Evolutionary conservation across 2,888 invertebrate genomes (phyloP), one percentile per base, ranked within the genome.

Genomic region (Macaria liturata): DNA sequence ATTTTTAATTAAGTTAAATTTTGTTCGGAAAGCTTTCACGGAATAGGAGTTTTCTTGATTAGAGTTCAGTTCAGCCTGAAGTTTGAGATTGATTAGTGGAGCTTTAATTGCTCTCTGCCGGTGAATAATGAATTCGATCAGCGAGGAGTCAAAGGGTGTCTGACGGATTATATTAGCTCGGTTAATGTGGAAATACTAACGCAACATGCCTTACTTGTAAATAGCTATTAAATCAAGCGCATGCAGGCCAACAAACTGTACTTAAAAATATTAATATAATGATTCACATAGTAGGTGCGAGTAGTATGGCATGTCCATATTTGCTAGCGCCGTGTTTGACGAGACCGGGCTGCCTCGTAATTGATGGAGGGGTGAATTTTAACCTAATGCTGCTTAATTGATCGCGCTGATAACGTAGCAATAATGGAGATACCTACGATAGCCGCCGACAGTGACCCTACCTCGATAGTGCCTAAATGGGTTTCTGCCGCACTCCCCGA

Each of bases 1-100:
- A 91, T 91, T 91, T 91, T 91, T 91, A 91, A 91, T 91, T 91
- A 91, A 90, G 90, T 91, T 89, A 91, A 90, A 91, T 91, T 91
- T 91, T 89, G 91, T 91, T 91, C 88, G 85, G 83, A 89, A 89
- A 91, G 90, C 91, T 91, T 89, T 91, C 88, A 90, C 89, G 90
- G 89, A 87, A 89, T 89, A 86, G 84, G 89, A 91, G 89, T 91
- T 91, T 91, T 91, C 91, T 91, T 91, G 91, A 91, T 91, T 91
- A 91, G 90, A 91, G 90, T 91, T 91, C 89, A 88, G 88, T 84
- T 86, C 83, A 83, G 84, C 81, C 82, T 88, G 84, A 90, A 91
- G 90, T 91, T 91, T 90, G 85, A 90, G 91, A 91, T 91, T 91
- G 91, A 91, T 91, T 91, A 91, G 91, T 91, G 84, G 86, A 84